Percentiles rank a stretch among this genome's conserved stretches.
Conservation (phyloP, 53 echinoderm and acorn worm genomes). For the Henricia sp. region DNA sequence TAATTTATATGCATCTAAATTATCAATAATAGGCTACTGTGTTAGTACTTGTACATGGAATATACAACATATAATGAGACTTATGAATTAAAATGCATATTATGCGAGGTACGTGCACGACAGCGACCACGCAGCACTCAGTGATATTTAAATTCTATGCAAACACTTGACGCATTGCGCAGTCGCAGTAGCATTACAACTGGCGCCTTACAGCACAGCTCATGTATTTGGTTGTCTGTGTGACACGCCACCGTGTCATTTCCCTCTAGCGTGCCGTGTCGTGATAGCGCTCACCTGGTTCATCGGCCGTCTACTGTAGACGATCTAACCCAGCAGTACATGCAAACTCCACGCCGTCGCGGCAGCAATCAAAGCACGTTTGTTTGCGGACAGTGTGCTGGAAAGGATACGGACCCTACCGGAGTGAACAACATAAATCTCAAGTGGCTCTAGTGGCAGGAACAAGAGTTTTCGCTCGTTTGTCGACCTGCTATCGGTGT, state of each 20-base stretch:
- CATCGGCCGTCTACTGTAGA: conserved; percentile 28
- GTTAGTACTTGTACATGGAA: no score
- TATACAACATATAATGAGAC: no score
- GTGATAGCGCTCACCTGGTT: not conserved
- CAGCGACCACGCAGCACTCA: conserved; percentile 14
- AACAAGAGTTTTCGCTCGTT: not conserved
- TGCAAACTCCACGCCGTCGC: not conserved
- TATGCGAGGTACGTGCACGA: conserved; percentile 25
- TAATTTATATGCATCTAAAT: no score
- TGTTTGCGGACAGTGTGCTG: conserved; percentile 19
- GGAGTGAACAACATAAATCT: not conserved
- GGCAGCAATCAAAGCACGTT: not conserved
- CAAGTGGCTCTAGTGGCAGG: not conserved
- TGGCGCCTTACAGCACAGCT: not conserved
- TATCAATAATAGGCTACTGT: no score
- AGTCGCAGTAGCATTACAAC: conserved; percentile 17
- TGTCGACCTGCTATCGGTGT: conserved; percentile 1
- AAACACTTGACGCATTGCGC: conserved; percentile 10
- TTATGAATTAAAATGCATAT: no score
- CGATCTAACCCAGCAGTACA: no score
- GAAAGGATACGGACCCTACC: conserved; percentile 32
- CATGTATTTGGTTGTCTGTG: not conserved
- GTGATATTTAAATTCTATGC: conserved; percentile 30
- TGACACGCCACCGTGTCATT: not conserved
- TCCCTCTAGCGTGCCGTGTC: not conserved